A percentile compares a stretch with the other conserved stretches of the same genome.
Conservation (phyloP, 2,113 vertebrate genomes). For the Chaenogobius annularis region DNA sequence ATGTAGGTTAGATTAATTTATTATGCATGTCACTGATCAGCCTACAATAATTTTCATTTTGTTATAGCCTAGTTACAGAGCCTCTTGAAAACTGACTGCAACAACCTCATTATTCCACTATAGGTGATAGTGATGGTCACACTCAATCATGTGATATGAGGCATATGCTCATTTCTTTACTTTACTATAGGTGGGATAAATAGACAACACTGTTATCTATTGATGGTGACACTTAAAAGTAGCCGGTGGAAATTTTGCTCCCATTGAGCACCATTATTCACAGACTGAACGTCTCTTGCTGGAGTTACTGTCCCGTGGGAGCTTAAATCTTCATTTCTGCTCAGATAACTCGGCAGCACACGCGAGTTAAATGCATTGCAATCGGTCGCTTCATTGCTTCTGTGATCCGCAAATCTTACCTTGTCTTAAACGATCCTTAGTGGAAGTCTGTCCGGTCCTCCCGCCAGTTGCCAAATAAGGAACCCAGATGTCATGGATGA, state of each 20-base stretch:
- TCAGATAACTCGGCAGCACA: constrained; percentile 19
- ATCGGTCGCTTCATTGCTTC: constrained; percentile 10
- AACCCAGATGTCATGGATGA: constrained; percentile 28
- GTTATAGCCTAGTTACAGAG: background rate
- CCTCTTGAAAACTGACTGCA: background rate
- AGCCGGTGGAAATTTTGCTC: background rate
- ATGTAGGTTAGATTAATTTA: background rate
- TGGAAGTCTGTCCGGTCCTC: constrained; percentile 40
- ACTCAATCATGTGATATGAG: background rate
- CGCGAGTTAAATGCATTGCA: constrained; percentile 25
- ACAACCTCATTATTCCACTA: background rate
- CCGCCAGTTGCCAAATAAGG: background rate
- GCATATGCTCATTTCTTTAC: background rate
- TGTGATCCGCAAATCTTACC: constrained; percentile 50
- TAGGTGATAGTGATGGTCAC: background rate
- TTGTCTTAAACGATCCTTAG: constrained; percentile 43
- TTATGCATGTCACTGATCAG: background rate
- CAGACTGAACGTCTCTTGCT: constrained; percentile 12
- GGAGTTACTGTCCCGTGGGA: constrained; percentile 32
- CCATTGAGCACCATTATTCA: constrained; percentile 14
- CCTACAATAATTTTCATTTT: background rate
- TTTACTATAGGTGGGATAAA: background rate
- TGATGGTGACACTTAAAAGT: background rate
- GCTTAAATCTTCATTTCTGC: constrained; percentile 13
- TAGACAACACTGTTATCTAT: background rate